Conservation (phyloP, 2,797 vertebrate species). For the Lacerta bilineata region DNA sequence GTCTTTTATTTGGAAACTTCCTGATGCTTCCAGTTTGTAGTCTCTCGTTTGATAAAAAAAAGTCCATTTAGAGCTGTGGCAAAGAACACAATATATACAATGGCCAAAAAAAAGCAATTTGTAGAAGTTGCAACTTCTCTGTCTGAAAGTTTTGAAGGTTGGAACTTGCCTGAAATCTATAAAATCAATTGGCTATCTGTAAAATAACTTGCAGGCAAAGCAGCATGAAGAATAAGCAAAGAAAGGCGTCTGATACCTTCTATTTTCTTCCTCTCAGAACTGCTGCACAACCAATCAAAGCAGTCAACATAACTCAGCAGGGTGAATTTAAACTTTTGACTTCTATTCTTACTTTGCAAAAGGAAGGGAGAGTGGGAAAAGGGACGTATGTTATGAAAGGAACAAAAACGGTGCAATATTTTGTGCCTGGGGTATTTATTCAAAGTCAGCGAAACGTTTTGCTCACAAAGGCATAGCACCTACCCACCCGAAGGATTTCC, state of each 20-base stretch:
- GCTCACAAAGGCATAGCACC: slow-evolving; percentile 52
- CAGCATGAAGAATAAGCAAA: not conserved
- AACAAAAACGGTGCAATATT: slow-evolving; percentile 18
- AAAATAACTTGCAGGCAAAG: slow-evolving; percentile 18
- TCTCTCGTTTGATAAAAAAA: not conserved
- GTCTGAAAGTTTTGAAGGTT: not conserved
- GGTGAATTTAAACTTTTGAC: slow-evolving; percentile 16
- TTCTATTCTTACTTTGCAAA: slow-evolving; percentile 34
- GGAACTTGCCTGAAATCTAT: not conserved
- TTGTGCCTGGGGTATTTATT: slow-evolving; percentile 34
- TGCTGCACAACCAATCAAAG: slow-evolving; percentile 1
- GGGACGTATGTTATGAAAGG: slow-evolving; percentile 2
- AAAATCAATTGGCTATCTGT: not conserved
- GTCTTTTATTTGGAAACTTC: not conserved
- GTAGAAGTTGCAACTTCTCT: not conserved
- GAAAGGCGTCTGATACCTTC: not conserved
- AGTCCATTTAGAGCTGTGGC: not conserved
- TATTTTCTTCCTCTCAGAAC: not conserved
- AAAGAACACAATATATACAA: not conserved
- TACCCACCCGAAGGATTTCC: slow-evolving; percentile 57
- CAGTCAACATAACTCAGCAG: not conserved
- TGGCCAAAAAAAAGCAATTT: not conserved
- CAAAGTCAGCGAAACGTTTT: slow-evolving; percentile 58
- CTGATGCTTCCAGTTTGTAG: not conserved
- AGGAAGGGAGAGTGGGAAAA: slow-evolving; percentile 29